Evolutionary conservation across 2,888 invertebrate genomes (phyloP), one percentile per base, ranked within the genome.

Genomic region (Heteromyza rotundicornis): DNA sequence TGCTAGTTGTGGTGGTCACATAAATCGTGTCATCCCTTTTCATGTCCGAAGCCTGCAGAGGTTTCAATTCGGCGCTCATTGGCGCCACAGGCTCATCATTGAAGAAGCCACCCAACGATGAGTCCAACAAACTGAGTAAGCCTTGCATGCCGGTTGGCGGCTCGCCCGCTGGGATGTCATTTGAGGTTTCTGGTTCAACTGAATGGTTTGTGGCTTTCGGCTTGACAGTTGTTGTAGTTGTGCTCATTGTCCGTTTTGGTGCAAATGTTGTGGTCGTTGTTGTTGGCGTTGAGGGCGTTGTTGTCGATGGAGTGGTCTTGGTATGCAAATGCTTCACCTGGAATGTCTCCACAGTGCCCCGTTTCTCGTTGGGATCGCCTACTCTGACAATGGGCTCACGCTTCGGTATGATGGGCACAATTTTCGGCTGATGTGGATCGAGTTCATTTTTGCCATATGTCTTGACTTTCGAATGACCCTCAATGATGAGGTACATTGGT

Each of bases 381-480:
- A 68, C 55, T 17, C 80, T 72, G 16, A 84, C 77, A 2, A 82
- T 75, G 0, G 82, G 78, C 57, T 83, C 81, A 20, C 80, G 74
- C 51, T 80, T 77, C 1, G 78, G 75, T 50, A 80, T 77, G 14
- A 84, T 75, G 3, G 82, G 82, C 60, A 83, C 82, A 60, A 84
- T 83, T 70, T 83, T 84, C 0, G 83, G 81, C 50, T 75, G 70
- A 65, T 82, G 82, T 10, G 80, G 77, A 72, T 80, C 77, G 63
- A 82, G 68, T 62, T 80, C 81, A 57, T 77, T 79, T 0, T 90
- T 89, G 14, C 92, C 89, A 74, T 93, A 93, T 0, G 91, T 92
- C 84, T 92, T 92, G 0, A 93, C 92, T 84, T 92, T 92, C 0
- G 92, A 92, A 79, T 93, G 92, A 0, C 92, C 92, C 80, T 93